Conservation (phyloP, 2,797 vertebrate species). For the Champsocephalus esox region DNA sequence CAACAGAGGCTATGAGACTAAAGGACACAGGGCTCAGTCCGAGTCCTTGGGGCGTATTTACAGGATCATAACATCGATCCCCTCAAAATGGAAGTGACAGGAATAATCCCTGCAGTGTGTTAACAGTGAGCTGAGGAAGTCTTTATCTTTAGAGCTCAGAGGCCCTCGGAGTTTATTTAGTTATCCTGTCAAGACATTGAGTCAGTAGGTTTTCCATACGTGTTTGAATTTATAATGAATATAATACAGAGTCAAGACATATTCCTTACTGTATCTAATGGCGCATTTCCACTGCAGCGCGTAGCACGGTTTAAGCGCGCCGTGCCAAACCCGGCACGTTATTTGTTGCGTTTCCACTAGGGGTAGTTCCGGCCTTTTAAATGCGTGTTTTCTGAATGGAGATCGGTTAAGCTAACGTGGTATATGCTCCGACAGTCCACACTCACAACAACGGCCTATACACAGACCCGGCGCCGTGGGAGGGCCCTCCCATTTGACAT, state of each 20-base stretch:
- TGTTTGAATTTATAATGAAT: slow-evolving; percentile 19
- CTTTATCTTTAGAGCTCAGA: slow-evolving; percentile 9
- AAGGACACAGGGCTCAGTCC: slow-evolving; percentile 2
- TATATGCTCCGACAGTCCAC: no score
- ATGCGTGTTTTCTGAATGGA: no score
- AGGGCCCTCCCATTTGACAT: no score
- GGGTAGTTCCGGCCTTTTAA: no score
- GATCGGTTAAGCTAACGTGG: no score
- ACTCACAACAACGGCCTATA: no score
- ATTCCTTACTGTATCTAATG: slow-evolving; percentile 7
- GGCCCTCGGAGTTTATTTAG: slow-evolving; percentile 21
- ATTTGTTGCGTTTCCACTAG: no score
- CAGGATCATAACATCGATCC: slow-evolving; percentile 51
- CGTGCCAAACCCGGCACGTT: no score
- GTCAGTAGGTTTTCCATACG: slow-evolving; percentile 16
- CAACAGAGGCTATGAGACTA: slow-evolving; percentile 29
- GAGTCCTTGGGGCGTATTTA: slow-evolving; percentile 37
- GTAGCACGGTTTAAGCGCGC: no score
- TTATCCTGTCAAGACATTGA: slow-evolving; percentile 6
- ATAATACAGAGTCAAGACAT: slow-evolving; percentile 8
- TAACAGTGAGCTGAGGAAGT: slow-evolving; percentile 31
- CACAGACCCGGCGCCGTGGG: no score
- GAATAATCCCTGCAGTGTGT: slow-evolving; percentile 36
- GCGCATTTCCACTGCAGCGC: no score
- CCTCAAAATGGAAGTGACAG: slow-evolving; percentile 44